Base-by-base conservation (phyloP, 2,888 invertebrate species). In the Tinea semifulvella region DNA sequence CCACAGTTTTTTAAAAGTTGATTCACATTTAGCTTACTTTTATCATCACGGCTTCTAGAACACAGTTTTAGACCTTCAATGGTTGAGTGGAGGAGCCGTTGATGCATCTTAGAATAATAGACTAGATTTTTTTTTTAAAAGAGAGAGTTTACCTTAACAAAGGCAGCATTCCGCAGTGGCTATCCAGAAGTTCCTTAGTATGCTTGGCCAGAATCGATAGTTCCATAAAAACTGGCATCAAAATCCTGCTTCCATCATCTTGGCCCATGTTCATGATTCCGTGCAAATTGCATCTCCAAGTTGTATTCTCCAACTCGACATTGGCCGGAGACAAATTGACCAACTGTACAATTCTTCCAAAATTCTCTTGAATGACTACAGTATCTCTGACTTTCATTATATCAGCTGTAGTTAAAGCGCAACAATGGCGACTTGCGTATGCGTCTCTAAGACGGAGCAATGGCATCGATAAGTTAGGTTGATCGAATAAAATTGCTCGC, bases 381-480 rank as follows among this genome's bases (percentile, higher is more conserved):
- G 91, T 87, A 56, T 94, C 94, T 52, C 86, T 88, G 63, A 94
- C 84, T 57, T 88, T 87, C 46, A 87, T 86, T 38, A 91, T 75
- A 51, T 90, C 90, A 0, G 88, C 87, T 0, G 89, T 85, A 8
- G 89, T 88, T 3, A 90, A 79, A 1, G 90, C 88, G 50, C 89
- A 88, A 65, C 91, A 88, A 60, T 88, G 91, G 6, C 93, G 86
- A 53, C 89, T 88, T 52, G 94, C 92, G 63, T 91, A 91, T 48
- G 93, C 84, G 61, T 94, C 92, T 42, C 94, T 85, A 51, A 96
- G 87, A 57, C 91, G 88, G 54, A 93, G 88, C 0, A 95, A 74
- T 0, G 94, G 93, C 53, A 95, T 80, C 45, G 85, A 83, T 58
- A 88, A 84, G 2, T 87, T 86, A 17, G 90, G 89, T 28, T 91